Evolutionary conservation across 1,140 invertebrate species (phyloP).

Genomic region (Onthophagus taurus): DNA sequence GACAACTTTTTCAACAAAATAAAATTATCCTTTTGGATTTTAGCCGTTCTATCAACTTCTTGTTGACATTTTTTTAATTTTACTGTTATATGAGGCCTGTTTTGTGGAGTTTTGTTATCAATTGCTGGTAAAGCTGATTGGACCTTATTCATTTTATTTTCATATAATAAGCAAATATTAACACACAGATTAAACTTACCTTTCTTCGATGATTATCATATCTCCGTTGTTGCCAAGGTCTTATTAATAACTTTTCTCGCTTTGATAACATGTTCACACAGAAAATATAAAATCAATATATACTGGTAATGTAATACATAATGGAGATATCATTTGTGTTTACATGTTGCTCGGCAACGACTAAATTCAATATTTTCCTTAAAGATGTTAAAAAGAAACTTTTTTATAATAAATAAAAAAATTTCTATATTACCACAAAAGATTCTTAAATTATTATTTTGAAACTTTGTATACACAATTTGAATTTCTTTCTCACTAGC

Average conservation of each 20-base stretch:
- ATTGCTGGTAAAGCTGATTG: conserved; percentile 44
- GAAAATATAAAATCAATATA: background rate
- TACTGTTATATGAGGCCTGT: conserved; percentile 42
- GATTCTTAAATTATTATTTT: no score
- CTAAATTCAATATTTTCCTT: background rate
- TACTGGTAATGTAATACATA: background rate
- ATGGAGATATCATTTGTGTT: background rate
- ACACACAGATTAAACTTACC: conserved; percentile 29
- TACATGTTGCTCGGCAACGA: background rate
- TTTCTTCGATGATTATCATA: conserved; percentile 43
- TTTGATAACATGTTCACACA: conserved; percentile 38
- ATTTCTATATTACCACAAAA: no score
- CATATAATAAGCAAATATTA: conserved; percentile 10
- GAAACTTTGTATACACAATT: no score
- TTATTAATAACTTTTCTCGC: conserved; percentile 41
- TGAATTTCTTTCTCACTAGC: no score
- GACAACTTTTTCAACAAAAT: conserved; percentile 44
- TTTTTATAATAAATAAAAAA: no score
- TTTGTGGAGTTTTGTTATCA: conserved; percentile 41
- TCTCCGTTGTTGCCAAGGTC: conserved; percentile 42
- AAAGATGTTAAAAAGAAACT: no score
- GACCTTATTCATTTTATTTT: conserved; percentile 36
- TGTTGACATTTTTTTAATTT: conserved; percentile 49
- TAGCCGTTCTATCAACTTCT: conserved; percentile 43
- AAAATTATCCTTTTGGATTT: conserved; percentile 47